These are phyloP conservation scores for Malthinus seriepunctatus DNA, from an alignment of 2,888 invertebrate genomes.

Conservation along the genomic window DNA sequence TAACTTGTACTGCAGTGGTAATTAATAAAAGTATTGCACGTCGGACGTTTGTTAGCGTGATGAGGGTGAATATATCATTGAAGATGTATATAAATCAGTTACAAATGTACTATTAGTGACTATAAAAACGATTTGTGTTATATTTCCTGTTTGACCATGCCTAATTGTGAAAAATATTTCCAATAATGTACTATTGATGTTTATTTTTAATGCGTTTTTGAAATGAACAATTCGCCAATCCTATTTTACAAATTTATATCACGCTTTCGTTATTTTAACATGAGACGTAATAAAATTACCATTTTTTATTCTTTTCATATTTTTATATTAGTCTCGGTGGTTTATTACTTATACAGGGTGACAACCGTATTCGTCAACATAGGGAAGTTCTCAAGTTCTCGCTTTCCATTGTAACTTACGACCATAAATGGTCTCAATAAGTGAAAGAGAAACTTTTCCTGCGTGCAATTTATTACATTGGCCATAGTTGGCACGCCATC, in stretches of 20 bases:
- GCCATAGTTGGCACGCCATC: too few species aligned
- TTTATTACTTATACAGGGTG: too few species aligned
- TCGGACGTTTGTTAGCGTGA: constrained; percentile 21
- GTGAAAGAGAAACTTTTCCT: too few species aligned
- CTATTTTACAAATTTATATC: not conserved
- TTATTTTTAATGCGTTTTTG: constrained; percentile 2
- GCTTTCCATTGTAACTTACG: too few species aligned
- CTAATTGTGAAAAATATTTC: constrained; percentile 21
- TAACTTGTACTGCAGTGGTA: constrained; percentile 5
- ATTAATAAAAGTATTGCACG: constrained; percentile 12
- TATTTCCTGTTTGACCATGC: constrained; percentile 20
- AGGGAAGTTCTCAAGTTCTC: too few species aligned
- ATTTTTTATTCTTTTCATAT: too few species aligned
- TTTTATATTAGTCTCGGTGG: too few species aligned
- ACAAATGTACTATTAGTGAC: constrained; percentile 22
- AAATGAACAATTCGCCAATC: not conserved
- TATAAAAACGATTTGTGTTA: constrained; percentile 29
- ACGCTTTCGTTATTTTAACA: too few species aligned
- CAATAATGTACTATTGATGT: constrained; percentile 12
- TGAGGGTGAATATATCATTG: constrained; percentile 20
- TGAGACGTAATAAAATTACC: too few species aligned
- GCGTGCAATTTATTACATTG: too few species aligned
- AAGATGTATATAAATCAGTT: constrained; percentile 25
- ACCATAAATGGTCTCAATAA: too few species aligned
- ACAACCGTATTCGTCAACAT: too few species aligned